Evolutionary conservation across 2,113 vertebrate species (phyloP).

Genomic region (Paracanthobrama guichenoti): DNA sequence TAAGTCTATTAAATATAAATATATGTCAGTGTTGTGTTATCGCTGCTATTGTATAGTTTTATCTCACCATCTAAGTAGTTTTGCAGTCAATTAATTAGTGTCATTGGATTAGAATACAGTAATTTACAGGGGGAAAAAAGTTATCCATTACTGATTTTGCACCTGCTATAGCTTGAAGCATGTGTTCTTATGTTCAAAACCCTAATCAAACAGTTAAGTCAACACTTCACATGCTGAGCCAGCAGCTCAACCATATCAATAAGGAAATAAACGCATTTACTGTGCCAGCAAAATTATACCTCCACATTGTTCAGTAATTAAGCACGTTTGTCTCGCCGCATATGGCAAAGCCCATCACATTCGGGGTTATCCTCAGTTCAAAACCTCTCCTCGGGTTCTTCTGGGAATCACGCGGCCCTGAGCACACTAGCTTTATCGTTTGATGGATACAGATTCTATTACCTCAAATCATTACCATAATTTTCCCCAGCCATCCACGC

Average conservation of each 20-base stretch:
- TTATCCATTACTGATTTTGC: not conserved
- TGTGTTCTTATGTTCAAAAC: not conserved
- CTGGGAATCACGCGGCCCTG: slow-evolving; percentile 36
- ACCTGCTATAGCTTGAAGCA: not conserved
- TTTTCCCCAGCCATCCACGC: slow-evolving; percentile 66
- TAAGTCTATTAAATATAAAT: too few relatives aligned
- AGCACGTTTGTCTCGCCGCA: slow-evolving; percentile 20
- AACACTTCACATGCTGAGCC: not conserved
- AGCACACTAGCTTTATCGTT: slow-evolving; percentile 58
- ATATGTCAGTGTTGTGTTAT: not conserved
- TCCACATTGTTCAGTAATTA: slow-evolving; percentile 43
- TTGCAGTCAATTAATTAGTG: not conserved
- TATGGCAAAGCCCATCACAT: slow-evolving; percentile 2
- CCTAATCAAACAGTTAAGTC: slow-evolving; percentile 5
- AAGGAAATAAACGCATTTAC: slow-evolving; percentile 9
- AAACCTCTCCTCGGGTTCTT: slow-evolving; percentile 35
- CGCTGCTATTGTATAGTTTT: not conserved
- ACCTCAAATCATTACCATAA: slow-evolving; percentile 72
- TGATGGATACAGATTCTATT: slow-evolving; percentile 76
- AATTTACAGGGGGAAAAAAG: not conserved
- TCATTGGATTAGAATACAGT: not conserved
- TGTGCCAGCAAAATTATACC: not conserved
- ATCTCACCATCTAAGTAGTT: not conserved
- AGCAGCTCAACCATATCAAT: slow-evolving; percentile 7
- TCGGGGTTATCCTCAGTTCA: slow-evolving; percentile 49